Evolutionary conservation across 2,113 vertebrate genomes (phyloP), one percentile per base, ranked within the genome.

Genomic region (Bothrops jararaca): DNA sequence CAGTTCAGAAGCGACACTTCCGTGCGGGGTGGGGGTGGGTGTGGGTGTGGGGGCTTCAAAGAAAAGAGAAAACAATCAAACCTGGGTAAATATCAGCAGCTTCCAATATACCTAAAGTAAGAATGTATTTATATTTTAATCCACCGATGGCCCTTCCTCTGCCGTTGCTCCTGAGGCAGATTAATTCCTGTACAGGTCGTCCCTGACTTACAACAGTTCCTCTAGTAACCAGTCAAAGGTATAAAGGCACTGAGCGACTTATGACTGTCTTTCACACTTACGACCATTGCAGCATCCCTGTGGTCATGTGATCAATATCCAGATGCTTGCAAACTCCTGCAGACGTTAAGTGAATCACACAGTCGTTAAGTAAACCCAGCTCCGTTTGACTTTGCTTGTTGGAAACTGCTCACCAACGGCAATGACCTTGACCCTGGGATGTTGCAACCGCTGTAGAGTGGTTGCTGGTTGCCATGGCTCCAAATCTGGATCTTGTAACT

Each of bases 151-250:
- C 7, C n/a, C 15, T 2, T 74, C n/a, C n/a, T 74, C 85, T 50
- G 45, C 20, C 45, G 18, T 74, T 18, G 5, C 39, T n/a, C 15
- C 69, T 20, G 69, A 15, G 34, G 69, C 80, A 54, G 42, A 10
- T 39, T 34, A n/a, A 39, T 20, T 3, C 42, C 23, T 52, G 15
- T 34, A 29, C 11, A 11, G 58, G 26, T n/a, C 2, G 11, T 69
- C 12, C 64, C 13, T 29, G 10, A 29, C 0, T 64, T 64, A 64
- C 26, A 64, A n/a, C 11, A 29, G 3, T 29, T 64, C 60, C 10
- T n/a, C n/a, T 5, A n/a, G 11, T 64, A 1, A n/a, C 29, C 3
- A 15, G 0, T n/a, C 4, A 0, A 64, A 64, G 4, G n/a, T 64
- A 64, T 11, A 13, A 29, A 64, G 48, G 48, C 48, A 50, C 48